A percentile compares a stretch with the other conserved stretches of the same genome.
phyloP scores from a whole-genome alignment of 2,888 invertebrate genomes.

The Drosophila dives region DNA sequence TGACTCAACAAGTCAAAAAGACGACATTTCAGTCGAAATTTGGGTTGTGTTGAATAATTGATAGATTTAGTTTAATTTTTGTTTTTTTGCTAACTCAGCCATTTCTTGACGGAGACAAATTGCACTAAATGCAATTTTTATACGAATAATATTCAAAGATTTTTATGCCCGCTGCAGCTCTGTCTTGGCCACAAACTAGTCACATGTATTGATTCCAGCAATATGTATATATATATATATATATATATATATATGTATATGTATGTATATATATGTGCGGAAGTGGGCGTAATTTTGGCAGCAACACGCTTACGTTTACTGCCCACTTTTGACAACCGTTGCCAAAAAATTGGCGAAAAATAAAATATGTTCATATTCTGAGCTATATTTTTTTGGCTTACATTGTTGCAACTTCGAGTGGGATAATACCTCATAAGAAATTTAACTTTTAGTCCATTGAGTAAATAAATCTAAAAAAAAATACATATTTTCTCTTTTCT shows the following conservation, averaged over 20 bases:
- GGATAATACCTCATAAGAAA: background rate
- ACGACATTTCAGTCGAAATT: background rate
- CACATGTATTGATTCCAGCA: constrained; percentile 1
- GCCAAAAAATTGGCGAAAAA: background rate
- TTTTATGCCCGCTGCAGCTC: background rate
- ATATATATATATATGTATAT: background rate
- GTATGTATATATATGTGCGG: background rate
- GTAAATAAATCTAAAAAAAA: background rate
- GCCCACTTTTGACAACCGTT: constrained; percentile 1
- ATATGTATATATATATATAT: background rate
- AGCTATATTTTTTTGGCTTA: background rate
- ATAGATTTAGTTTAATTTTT: background rate
- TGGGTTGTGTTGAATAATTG: constrained; percentile 8
- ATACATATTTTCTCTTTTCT: background rate
- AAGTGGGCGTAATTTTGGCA: background rate
- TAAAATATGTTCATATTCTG: background rate
- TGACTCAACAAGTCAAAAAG: constrained; percentile 43
- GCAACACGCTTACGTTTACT: background rate
- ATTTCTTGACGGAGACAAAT: background rate
- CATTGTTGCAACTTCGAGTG: background rate
- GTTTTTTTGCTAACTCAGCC: background rate
- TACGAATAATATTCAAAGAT: background rate
- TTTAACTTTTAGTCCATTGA: background rate
- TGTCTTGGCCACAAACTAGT: constrained; percentile 3
- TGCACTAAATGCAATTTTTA: background rate